Evolutionary conservation across 2,113 vertebrate genomes (phyloP).

Genomic region (Murina feae): DNA sequence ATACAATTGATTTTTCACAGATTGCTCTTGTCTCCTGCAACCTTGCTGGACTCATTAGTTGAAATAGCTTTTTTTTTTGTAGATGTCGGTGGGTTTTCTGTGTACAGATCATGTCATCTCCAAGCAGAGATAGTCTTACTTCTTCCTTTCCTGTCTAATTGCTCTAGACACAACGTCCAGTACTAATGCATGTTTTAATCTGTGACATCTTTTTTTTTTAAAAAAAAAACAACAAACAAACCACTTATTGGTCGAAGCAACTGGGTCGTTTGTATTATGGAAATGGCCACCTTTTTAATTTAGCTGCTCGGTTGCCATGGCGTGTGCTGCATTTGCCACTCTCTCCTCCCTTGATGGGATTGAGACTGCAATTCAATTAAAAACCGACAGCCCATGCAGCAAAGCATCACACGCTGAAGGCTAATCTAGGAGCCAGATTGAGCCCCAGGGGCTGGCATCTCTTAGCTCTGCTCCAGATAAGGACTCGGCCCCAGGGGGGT

Average conservation of each 20-base stretch:
- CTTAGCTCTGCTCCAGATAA: background rate
- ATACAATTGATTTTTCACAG: background rate
- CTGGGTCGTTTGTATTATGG: background rate
- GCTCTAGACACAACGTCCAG: background rate
- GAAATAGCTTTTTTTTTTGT: background rate
- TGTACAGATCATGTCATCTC: background rate
- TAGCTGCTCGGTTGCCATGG: background rate
- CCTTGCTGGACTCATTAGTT: background rate
- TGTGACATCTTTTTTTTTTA: background rate
- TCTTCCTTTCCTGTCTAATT: constrained; percentile 2
- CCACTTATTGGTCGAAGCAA: background rate
- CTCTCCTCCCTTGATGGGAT: background rate
- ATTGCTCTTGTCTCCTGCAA: too few relatives aligned
- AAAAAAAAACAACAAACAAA: background rate
- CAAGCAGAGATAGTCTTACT: background rate
- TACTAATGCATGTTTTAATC: background rate
- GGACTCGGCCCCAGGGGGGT: background rate
- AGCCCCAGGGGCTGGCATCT: background rate
- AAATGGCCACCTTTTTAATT: background rate
- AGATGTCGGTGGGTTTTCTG: background rate
- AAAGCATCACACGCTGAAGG: background rate
- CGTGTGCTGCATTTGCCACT: background rate
- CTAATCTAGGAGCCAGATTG: background rate
- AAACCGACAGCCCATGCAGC: background rate
- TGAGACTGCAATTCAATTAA: background rate